Percentiles rank a stretch among this genome's conserved stretches.
Conservation (phyloP, 2,797 vertebrate genomes). For the Sebastes kiyomatsui region DNA sequence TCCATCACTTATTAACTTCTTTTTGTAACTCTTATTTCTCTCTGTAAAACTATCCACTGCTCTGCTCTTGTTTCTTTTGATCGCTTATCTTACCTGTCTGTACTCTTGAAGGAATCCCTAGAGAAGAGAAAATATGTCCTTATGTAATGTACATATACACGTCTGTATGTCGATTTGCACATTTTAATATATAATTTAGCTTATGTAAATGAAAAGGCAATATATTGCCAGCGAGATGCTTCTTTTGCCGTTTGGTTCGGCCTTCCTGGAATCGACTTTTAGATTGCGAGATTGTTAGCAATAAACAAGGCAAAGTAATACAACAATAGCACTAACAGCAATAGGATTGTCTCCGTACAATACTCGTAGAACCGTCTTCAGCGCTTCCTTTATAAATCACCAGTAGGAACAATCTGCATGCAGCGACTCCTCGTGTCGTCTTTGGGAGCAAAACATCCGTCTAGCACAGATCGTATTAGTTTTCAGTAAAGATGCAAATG, state of each 20-base stretch:
- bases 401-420: background rate
- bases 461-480: background rate
- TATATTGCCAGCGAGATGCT: conserved; percentile 44
- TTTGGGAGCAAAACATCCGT: conserved; percentile 6
- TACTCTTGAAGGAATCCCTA: conserved; percentile 36
- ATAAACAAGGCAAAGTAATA: conserved; percentile 30
- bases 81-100: background rate
- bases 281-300: conserved; percentile 37
- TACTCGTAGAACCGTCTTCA: conserved; percentile 6
- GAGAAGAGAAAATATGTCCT: conserved; percentile 22
- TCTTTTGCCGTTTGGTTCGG: background rate
- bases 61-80: background rate
- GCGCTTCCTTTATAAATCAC: background rate
- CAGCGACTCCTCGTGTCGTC: conserved; percentile 1
- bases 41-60: background rate
- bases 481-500: background rate
- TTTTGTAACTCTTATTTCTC: background rate
- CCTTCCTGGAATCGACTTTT: conserved; percentile 5
- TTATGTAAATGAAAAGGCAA: conserved; percentile 47
- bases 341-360: conserved; percentile 32
- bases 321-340: conserved; percentile 56
- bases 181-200: conserved; percentile 75
- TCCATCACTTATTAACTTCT: background rate
- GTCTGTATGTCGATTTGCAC: conserved; percentile 81
- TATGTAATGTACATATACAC: conserved; percentile 16